Percentiles rank a stretch among this genome's conserved stretches.
These are phyloP conservation scores for Tetramorium parvispinum DNA, from an alignment of 1,140 invertebrate genomes.

Conservation along the genomic window DNA sequence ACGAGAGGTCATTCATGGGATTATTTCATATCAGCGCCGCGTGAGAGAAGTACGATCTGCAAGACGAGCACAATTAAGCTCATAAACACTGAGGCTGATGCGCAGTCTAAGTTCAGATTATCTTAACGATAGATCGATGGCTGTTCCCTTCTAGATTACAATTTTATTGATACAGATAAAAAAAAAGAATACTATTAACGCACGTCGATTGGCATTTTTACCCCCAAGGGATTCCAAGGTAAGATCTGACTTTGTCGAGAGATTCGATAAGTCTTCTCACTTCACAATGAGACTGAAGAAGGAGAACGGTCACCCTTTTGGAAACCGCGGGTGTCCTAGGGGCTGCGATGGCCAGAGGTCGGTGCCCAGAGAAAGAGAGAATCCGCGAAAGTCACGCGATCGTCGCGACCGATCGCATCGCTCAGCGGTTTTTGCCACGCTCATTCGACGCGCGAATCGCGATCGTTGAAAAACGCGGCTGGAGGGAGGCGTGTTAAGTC, in stretches of 20 bases:
- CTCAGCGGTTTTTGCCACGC: background rate
- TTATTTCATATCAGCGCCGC: background rate
- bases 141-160: background rate
- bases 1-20: background rate
- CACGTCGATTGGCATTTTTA: background rate
- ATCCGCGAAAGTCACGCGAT: background rate
- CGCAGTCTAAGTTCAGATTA: background rate
- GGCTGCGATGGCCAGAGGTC: background rate
- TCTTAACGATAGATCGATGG: background rate
- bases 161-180: background rate
- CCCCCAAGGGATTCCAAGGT: too few relatives aligned
- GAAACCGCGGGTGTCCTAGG: background rate
- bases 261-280: background rate
- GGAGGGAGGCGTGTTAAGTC: constrained; percentile 68
- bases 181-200: background rate
- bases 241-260: background rate
- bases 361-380: background rate
- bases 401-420: background rate
- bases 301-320: too few relatives aligned
- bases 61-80: background rate
- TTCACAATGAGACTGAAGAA: too few relatives aligned
- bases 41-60: background rate
- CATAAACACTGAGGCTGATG: background rate
- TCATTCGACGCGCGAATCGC: constrained; percentile 27
- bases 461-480: constrained; percentile 59